A percentile compares a stretch with the other conserved stretches of the same genome.
Evolutionary conservation across 2,888 invertebrate species (phyloP).

Genomic region (Nomada goodeniana): DNA sequence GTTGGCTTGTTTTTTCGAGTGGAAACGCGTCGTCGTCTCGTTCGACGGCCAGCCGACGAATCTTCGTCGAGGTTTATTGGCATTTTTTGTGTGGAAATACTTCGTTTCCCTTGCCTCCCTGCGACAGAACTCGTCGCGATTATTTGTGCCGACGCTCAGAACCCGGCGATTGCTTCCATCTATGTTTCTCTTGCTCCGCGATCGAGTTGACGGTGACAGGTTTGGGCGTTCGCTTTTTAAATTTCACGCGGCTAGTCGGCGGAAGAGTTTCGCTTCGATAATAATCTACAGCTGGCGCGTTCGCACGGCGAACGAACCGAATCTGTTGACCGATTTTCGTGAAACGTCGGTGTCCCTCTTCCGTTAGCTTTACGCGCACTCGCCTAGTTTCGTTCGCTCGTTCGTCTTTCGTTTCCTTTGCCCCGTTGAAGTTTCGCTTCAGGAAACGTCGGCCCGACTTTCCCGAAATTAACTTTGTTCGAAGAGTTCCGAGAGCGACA

Average conservation of each 20-base stretch:
- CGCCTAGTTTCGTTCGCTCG: conserved; percentile 48
- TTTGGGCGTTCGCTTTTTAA: neutral
- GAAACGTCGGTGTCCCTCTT: conserved; percentile 4
- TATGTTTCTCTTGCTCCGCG: neutral
- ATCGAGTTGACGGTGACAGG: neutral
- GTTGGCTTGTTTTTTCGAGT: neutral
- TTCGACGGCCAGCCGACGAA: neutral
- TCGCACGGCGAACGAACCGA: conserved; percentile 15
- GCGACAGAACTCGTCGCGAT: conserved; percentile 59
- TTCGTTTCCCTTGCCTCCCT: conserved; percentile 30
- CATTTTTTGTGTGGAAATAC: neutral
- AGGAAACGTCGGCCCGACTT: conserved; percentile 62
- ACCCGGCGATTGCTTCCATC: neutral
- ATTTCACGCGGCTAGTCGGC: neutral
- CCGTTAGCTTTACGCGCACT: conserved; percentile 9
- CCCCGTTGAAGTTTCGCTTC: conserved; percentile 67
- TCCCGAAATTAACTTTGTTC: conserved; percentile 74
- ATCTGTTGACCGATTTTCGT: conserved; percentile 64
- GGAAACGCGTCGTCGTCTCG: neutral
- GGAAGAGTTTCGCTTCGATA: neutral
- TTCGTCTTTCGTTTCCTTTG: conserved; percentile 52
- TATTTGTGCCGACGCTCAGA: conserved; percentile 20
- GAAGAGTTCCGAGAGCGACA: conserved; percentile 46
- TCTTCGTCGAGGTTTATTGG: conserved; percentile 1
- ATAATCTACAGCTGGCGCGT: neutral